Evolutionary conservation across 2,113 vertebrate genomes (phyloP), one percentile per base, ranked within the genome.

Genomic region (Balaenoptera acutorostrata): DNA sequence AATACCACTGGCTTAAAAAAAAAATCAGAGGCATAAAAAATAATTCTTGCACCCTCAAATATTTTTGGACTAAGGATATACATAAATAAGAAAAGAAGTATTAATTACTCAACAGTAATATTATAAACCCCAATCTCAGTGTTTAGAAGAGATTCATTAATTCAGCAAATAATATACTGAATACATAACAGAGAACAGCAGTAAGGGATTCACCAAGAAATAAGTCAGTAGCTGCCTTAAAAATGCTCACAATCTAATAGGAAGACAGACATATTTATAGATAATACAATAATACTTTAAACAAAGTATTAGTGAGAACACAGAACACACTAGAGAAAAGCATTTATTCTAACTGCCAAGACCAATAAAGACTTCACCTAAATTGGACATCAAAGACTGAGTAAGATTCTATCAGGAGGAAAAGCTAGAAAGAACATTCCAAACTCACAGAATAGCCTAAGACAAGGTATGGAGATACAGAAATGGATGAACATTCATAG

Each of bases 61-160:
- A 29, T 17, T 29, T 89, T 78, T 69, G 12, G 5, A 93, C 39
- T 23, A 82, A 52, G 33, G 15, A 87, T 25, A 3, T 6, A 93
- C 91, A 84, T 27, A 90, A 72, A 69, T 25, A 83, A 90, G 9
- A 46, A 78, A 33, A 57, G 15, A 78, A 82, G 31, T 33, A 89
- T 81, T 69, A 93, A 72, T 64, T 90, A 88, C 5, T 52, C 18
- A 55, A 88, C 25, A 85, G 61, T 14, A 90, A 77, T 83, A 71
- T 72, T 78, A 90, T 36, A 59, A 82, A 97, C 14, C 69, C 74
- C 20, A 80, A 75, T 71, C 11, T 93, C 69, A 89, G 33, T 27
- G 61, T 90, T 91, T 49, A 71, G 27, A 72, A 96, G 41, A 86
- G n/a, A 93, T 80, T 96, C 10, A 61, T 59, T 82, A 86, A 77